These are phyloP conservation scores for Aleadryas rufinucha DNA, from an alignment of 2,113 vertebrate genomes.

Conservation along the genomic window DNA sequence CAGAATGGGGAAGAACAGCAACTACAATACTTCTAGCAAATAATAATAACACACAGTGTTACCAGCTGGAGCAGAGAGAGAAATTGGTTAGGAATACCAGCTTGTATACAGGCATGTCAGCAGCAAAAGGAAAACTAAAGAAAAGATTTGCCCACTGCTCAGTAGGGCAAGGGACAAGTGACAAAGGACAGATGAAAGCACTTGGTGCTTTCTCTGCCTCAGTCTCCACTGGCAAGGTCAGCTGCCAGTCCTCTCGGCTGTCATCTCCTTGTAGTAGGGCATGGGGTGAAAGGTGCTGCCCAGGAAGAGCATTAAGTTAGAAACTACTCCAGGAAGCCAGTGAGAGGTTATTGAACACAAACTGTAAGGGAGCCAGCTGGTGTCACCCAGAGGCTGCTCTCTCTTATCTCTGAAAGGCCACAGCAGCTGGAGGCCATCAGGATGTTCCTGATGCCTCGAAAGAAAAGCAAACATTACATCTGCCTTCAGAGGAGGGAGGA, in stretches of 20 bases:
- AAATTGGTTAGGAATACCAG: background rate
- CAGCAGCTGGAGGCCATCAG: background rate
- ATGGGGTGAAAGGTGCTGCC: background rate
- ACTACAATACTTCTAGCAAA: background rate
- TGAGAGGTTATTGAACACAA: background rate
- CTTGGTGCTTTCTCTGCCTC: background rate
- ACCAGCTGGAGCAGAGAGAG: background rate
- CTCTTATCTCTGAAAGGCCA: background rate
- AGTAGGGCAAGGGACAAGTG: background rate
- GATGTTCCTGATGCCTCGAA: background rate
- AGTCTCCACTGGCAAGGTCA: background rate
- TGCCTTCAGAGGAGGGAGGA: background rate
- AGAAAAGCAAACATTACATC: background rate
- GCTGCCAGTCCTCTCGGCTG: background rate
- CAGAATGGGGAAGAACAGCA: background rate
- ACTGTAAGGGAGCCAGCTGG: fast-evolving
- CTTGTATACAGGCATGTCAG: fast-evolving
- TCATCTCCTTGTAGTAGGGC: background rate
- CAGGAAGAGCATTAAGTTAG: background rate
- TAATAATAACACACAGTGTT: background rate
- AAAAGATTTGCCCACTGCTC: background rate
- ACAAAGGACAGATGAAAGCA: background rate
- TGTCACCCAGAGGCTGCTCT: background rate
- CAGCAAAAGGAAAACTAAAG: background rate
- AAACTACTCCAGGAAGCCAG: background rate